Percentiles rank a stretch among this genome's conserved stretches.
phyloP scores from a whole-genome alignment of 2,888 invertebrate genomes.

The Chymomyza amoena region DNA sequence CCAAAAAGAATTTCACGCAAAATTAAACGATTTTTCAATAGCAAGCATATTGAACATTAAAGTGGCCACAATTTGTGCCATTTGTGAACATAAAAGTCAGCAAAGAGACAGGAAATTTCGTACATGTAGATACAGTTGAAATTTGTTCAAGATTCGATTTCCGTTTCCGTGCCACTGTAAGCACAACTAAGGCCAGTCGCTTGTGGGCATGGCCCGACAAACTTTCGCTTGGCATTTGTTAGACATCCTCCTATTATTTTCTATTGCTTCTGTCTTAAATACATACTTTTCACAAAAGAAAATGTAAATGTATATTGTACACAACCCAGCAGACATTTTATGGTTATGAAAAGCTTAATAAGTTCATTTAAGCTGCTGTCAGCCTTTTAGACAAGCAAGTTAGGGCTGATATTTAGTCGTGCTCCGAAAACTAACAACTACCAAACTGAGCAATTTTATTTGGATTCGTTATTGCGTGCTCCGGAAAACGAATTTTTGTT shows the following conservation, averaged over 20 bases:
- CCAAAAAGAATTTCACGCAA: constrained; percentile 46
- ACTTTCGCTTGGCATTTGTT: constrained; percentile 35
- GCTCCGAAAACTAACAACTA: too few relatives aligned
- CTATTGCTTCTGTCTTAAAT: not conserved
- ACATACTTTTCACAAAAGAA: not conserved
- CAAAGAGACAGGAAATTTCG: not conserved
- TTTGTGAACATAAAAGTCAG: not conserved
- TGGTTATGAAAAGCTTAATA: not conserved
- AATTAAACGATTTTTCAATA: constrained; percentile 49
- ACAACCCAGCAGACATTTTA: not conserved
- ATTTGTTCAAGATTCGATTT: constrained; percentile 69
- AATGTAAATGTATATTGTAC: not conserved
- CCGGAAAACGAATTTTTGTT: too few relatives aligned
- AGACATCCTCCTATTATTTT: not conserved
- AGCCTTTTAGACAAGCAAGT: too few relatives aligned
- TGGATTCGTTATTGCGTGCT: too few relatives aligned
- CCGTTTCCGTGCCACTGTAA: constrained; percentile 64
- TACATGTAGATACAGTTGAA: constrained; percentile 8
- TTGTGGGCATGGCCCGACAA: constrained; percentile 26
- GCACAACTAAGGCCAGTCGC: constrained; percentile 32
- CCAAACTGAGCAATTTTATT: too few relatives aligned
- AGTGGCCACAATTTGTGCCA: constrained; percentile 54
- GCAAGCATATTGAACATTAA: constrained; percentile 58
- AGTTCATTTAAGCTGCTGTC: not conserved
- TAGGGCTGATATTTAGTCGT: too few relatives aligned